Evolutionary conservation across 2,113 vertebrate genomes (phyloP).

Genomic region (Triplophysa tibetana): DNA sequence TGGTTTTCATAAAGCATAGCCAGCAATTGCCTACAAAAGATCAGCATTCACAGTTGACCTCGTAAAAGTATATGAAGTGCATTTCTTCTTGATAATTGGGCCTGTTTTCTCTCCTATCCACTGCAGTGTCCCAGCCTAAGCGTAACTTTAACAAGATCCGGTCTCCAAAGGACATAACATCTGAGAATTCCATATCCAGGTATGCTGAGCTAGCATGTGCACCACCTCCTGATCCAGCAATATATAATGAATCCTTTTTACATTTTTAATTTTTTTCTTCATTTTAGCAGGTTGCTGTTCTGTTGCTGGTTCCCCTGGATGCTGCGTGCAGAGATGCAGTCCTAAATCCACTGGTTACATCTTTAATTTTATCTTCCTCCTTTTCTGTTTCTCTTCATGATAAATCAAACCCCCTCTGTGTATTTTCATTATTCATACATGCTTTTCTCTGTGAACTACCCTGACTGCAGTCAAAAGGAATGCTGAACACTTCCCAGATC

Average conservation of each 20-base stretch:
- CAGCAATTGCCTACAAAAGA: not conserved
- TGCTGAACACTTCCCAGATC: slow-evolving; percentile 38
- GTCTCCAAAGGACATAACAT: slow-evolving; percentile 91
- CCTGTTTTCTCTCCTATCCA: slow-evolving; percentile 31
- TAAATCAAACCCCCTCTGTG: slow-evolving; percentile 38
- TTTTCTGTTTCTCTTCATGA: slow-evolving; percentile 44
- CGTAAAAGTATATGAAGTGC: not conserved
- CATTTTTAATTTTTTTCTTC: not conserved
- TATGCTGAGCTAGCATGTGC: slow-evolving; percentile 53
- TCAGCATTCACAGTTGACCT: not conserved
- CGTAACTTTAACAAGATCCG: slow-evolving; percentile 85
- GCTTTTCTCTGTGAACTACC: slow-evolving; percentile 51
- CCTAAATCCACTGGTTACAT: slow-evolving; percentile 69
- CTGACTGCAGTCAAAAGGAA: slow-evolving; percentile 49
- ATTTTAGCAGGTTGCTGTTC: slow-evolving; percentile 84
- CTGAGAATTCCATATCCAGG: slow-evolving; percentile 93
- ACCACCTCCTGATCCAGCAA: not conserved
- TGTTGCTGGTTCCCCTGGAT: slow-evolving; percentile 97
- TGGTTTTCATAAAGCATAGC: too few relatives aligned
- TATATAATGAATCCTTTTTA: not conserved
- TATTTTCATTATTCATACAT: slow-evolving; percentile 44
- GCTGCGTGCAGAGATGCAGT: slow-evolving; percentile 91
- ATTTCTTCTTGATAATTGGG: not conserved
- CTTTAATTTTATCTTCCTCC: slow-evolving; percentile 51
- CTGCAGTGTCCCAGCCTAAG: slow-evolving; percentile 87